Percentiles rank a stretch among this genome's conserved stretches.
Conservation (phyloP, 1,140 invertebrate species). For the Samia ricini region DNA sequence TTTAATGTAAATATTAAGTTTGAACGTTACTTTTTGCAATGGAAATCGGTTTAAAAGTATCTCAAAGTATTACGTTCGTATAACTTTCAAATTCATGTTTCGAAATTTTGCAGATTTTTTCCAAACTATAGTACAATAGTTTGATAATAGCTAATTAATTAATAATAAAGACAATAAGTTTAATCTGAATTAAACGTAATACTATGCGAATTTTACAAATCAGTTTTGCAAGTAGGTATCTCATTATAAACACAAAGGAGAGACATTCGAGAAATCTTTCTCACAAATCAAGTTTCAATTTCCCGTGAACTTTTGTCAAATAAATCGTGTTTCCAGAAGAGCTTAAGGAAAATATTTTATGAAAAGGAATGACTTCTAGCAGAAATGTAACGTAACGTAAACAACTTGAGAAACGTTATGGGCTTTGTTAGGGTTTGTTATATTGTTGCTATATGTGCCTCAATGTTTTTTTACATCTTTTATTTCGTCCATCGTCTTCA, state of each 20-base stretch:
- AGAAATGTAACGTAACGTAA: not conserved
- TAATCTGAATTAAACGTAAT: too few relatives aligned
- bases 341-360: conserved; percentile 4
- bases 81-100: not conserved
- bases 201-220: not conserved
- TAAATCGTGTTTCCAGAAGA: conserved; percentile 9
- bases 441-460: too few relatives aligned
- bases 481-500: too few relatives aligned
- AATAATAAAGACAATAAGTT: too few relatives aligned
- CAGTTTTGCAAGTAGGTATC: not conserved
- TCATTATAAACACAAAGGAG: conserved; percentile 4
- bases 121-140: too few relatives aligned
- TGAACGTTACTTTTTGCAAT: not conserved
- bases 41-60: not conserved
- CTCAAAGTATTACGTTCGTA: not conserved
- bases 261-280: conserved; percentile 3
- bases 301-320: conserved; percentile 9
- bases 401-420: not conserved
- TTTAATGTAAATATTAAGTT: not conserved
- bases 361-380: not conserved
- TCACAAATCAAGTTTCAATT: conserved; percentile 9
- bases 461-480: too few relatives aligned
- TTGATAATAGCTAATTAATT: too few relatives aligned
- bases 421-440: not conserved
- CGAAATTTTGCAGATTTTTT: too few relatives aligned